Evolutionary conservation across 2,888 invertebrate genomes (phyloP).

Genomic region (Anoplius nigerrimus): DNA sequence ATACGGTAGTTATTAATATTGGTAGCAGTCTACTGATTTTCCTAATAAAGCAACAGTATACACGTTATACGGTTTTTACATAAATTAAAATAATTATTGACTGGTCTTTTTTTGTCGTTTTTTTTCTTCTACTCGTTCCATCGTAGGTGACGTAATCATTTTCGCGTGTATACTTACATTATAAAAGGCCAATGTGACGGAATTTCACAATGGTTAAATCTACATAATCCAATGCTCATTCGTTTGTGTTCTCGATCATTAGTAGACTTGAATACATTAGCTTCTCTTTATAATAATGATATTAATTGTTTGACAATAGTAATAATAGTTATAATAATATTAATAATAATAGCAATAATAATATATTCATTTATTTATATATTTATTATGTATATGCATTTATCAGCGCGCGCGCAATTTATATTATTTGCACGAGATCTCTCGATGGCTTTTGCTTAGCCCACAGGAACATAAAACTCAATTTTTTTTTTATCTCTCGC

Average conservation of each 20-base stretch:
- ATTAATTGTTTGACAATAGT: constrained; percentile 20
- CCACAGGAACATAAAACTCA: constrained; percentile 72
- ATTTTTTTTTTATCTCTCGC: constrained; percentile 48
- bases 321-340: constrained; percentile 24
- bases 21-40: constrained; percentile 62
- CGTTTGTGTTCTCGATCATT: constrained; percentile 14
- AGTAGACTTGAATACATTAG: constrained; percentile 41
- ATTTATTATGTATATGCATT: constrained; percentile 33
- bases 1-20: constrained; percentile 50
- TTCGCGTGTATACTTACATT: constrained; percentile 46
- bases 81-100: constrained; percentile 59
- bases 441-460: constrained; percentile 65
- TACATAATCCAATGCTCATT: constrained; percentile 11
- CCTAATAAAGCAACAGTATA: constrained; percentile 62
- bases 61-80: constrained; percentile 51
- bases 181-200: constrained; percentile 20
- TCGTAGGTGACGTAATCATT: constrained; percentile 3
- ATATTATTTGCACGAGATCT: constrained; percentile 70
- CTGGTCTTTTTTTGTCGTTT: constrained; percentile 32
- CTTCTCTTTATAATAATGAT: constrained; percentile 20
- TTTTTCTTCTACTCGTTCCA: constrained; percentile 5
- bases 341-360: constrained; percentile 18
- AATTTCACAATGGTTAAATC: constrained; percentile 6
- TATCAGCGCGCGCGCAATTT: constrained; percentile 51
- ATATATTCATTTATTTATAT: constrained; percentile 37